Percentiles rank a stretch among this genome's conserved stretches.
Conservation (phyloP, 2,888 invertebrate species). For the Amphipyra berbera region DNA sequence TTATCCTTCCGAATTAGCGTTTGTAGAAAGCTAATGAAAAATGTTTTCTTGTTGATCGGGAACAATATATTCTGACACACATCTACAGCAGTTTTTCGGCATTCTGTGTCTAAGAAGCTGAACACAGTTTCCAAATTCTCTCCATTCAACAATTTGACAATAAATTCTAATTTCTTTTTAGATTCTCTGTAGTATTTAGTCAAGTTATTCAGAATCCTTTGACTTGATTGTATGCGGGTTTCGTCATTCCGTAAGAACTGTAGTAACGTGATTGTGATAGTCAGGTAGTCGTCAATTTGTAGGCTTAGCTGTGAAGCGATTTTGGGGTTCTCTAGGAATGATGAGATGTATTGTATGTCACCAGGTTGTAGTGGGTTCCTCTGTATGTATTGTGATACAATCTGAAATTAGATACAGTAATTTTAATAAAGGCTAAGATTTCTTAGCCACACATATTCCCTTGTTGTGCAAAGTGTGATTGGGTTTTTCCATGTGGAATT, state of each 20-base stretch:
- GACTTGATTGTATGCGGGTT: constrained; percentile 53
- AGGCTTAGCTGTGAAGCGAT: constrained; percentile 70
- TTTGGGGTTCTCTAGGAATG: constrained; percentile 79
- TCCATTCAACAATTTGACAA: constrained; percentile 74
- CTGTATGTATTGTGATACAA: constrained; percentile 77
- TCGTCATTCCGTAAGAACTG: constrained; percentile 68
- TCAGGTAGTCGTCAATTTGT: constrained; percentile 75
- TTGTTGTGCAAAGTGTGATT: no score
- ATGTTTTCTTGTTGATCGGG: constrained; percentile 77
- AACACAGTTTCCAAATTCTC: constrained; percentile 81
- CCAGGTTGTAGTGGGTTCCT: constrained; percentile 69
- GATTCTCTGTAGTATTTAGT: constrained; percentile 78
- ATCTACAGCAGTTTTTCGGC: constrained; percentile 66
- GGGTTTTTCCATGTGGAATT: no score
- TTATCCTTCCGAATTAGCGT: constrained; percentile 81
- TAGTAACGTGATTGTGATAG: constrained; percentile 72
- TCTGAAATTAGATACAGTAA: constrained; percentile 67
- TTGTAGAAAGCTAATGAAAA: constrained; percentile 77
- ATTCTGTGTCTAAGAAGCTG: constrained; percentile 74
- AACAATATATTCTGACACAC: constrained; percentile 79
- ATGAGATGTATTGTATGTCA: constrained; percentile 70
- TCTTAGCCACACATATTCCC: no score
- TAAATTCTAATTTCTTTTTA: constrained; percentile 82
- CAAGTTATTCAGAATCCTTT: constrained; percentile 72
- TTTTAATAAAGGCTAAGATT: no score